Evolutionary conservation across 1,140 invertebrate species (phyloP).

Genomic region (Carcinoscorpius rotundicauda): DNA sequence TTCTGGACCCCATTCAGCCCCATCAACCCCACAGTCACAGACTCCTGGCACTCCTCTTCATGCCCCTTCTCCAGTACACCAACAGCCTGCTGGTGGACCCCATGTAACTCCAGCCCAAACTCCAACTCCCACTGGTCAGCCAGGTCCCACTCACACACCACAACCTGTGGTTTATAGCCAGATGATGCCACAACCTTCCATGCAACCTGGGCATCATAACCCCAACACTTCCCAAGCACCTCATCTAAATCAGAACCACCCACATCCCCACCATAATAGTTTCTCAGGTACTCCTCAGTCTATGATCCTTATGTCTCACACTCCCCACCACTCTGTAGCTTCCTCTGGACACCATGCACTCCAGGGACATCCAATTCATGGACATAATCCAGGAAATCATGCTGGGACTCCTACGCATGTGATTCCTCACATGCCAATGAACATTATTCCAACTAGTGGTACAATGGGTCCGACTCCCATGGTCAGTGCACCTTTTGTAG

Average conservation of each 20-base stretch:
- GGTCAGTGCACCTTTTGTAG: background rate
- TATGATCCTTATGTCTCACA: background rate
- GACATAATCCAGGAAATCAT: background rate
- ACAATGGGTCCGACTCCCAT: background rate
- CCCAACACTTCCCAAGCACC: background rate
- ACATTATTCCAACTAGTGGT: background rate
- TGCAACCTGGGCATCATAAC: background rate
- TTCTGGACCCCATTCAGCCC: background rate
- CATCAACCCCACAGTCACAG: slow-evolving; percentile 3
- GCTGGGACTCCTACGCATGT: background rate
- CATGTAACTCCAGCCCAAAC: slow-evolving; percentile 2
- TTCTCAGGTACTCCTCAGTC: background rate
- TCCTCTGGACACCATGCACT: background rate
- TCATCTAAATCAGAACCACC: slow-evolving; percentile 1
- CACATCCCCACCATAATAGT: slow-evolving; percentile 1
- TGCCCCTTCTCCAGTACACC: slow-evolving; percentile 4
- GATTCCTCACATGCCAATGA: background rate
- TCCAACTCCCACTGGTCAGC: slow-evolving; percentile 2
- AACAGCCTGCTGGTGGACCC: background rate
- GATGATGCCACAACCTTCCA: background rate
- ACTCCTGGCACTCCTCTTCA: background rate
- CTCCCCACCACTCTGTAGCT: background rate
- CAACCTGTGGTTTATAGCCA: background rate
- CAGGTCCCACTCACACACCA: background rate
- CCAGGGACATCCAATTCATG: background rate